Conservation (phyloP, 2,888 invertebrate genomes). For the Heliconius ismenius region DNA sequence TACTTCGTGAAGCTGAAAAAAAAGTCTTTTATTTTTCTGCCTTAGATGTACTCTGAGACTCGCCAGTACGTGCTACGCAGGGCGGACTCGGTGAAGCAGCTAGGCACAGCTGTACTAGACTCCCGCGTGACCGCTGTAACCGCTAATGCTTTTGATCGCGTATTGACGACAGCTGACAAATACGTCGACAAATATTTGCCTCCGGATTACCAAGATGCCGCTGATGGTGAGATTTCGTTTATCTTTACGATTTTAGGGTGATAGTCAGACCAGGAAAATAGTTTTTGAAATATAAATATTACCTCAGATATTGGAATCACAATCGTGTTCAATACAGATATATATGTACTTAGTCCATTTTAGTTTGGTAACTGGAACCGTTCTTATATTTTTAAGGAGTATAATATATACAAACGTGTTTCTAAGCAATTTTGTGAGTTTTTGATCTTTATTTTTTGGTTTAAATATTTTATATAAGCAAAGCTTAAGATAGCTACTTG, state of each 20-base stretch:
- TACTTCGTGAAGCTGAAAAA: too few relatives aligned
- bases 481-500: too few relatives aligned
- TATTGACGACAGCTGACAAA: constrained; percentile 88
- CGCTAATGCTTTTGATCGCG: constrained; percentile 88
- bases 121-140: constrained; percentile 88
- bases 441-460: background rate
- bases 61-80: constrained; percentile 89
- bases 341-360: background rate
- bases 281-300: too few relatives aligned
- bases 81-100: constrained; percentile 91
- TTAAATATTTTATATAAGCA: background rate
- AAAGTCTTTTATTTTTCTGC: background rate
- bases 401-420: too few relatives aligned
- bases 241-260: background rate
- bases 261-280: too few relatives aligned
- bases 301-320: too few relatives aligned
- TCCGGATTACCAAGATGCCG: constrained; percentile 84
- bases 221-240: constrained; percentile 77
- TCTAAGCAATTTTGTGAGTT: too few relatives aligned
- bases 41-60: constrained; percentile 89
- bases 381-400: too few relatives aligned
- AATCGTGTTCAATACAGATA: too few relatives aligned
- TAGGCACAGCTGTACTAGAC: constrained; percentile 86
- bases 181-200: constrained; percentile 92
- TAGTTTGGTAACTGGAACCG: too few relatives aligned